Percentiles rank a stretch among this genome's conserved stretches.
These are phyloP conservation scores for Cosmia trapezina DNA, from an alignment of 2,888 invertebrate genomes.

Conservation along the genomic window DNA sequence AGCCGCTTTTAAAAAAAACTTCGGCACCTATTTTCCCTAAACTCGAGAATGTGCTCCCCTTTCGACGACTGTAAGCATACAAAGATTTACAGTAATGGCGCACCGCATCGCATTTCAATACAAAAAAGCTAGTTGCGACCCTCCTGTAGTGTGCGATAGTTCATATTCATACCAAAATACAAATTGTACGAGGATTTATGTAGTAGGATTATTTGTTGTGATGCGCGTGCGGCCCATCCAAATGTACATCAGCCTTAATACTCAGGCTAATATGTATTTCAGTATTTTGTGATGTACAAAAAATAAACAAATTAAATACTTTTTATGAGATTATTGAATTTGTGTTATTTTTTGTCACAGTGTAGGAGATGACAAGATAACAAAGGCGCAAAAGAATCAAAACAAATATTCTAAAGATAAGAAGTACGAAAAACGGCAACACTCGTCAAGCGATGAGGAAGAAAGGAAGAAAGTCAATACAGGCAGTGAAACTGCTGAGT, in stretches of 20 bases:
- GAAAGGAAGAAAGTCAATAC: constrained; percentile 71
- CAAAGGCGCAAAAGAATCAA: constrained; percentile 92
- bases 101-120: not conserved
- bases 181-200: not conserved
- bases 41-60: too few species aligned
- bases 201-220: not conserved
- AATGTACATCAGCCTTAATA: not conserved
- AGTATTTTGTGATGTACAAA: not conserved
- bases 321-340: constrained; percentile 32
- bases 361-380: constrained; percentile 91
- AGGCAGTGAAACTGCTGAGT: constrained; percentile 42
- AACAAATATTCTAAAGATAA: constrained; percentile 90
- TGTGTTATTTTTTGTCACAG: constrained; percentile 77
- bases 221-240: not conserved
- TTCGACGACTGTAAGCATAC: too few species aligned
- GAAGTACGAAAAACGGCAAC: constrained; percentile 73
- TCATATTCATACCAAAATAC: not conserved
- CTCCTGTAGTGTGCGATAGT: not conserved
- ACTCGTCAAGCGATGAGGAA: constrained; percentile 78
- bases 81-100: too few species aligned
- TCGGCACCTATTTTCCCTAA: too few species aligned
- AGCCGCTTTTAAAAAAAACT: too few species aligned
- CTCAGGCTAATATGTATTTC: not conserved
- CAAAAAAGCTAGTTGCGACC: not conserved
- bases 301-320: constrained; percentile 91